Base-by-base conservation (phyloP, 2,888 invertebrate species). In the Ferrisia virgata region DNA sequence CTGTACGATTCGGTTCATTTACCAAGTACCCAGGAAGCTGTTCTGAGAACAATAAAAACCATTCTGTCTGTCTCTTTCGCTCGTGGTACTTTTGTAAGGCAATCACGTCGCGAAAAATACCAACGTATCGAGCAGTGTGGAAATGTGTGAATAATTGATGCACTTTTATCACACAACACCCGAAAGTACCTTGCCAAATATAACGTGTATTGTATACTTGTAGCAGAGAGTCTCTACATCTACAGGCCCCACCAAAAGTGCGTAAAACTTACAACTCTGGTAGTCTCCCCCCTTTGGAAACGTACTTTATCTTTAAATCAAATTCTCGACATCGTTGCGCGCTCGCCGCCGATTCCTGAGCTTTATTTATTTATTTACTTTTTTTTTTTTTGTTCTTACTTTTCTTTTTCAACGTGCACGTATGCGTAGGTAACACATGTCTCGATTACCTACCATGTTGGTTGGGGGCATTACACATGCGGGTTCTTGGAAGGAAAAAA, bases 131-230 rank as follows among this genome's bases (percentile, higher is more conserved):
- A 33, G 72, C 64, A 36, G 72, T 76, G 72, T 76, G 72, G 72
- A 76, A 76, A 76, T 76, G 36, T 76, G 72, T 76, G 72, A 76
- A 76, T 76, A 76, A 76, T 76, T 76, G 72, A 76, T 76, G 72
- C 33, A 76, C 33, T 76, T 76, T 76, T 76, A 76, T 76, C 64
- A 64, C 43, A 58, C 72, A 36, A 76, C 25, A n/a, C 72, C 28
- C 22, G 58, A 58, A 64, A 22, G 25, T 8, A 8, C 25, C 39
- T 39, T 39, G 11, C n/a, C 39, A 39, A 5, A 5, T 11, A 8
- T 53, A 53, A 53, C 13, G 53, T 53, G 53, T 53, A n/a, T n/a
- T n/a, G 13, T 13, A 40, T 6, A 13, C 40, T 40, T n/a, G n/a
- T n/a, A n/a, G n/a, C n/a, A n/a, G n/a, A n/a, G n/a, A n/a, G n/a